A percentile compares a stretch with the other conserved stretches of the same genome.
phyloP scores from a whole-genome alignment of 2,888 invertebrate species.

The Acrobasis suavella region DNA sequence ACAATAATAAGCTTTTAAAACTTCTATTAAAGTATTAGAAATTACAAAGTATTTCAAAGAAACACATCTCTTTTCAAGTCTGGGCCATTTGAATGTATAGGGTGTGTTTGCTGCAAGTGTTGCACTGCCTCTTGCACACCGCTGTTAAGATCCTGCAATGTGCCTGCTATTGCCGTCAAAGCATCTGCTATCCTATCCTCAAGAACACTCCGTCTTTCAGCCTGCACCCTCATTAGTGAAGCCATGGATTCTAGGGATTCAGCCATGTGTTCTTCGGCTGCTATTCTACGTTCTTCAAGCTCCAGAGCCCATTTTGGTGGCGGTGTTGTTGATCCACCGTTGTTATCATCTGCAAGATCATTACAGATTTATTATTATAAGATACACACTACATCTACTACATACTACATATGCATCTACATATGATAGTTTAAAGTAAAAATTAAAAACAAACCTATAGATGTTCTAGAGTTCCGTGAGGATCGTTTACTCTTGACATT shows the following conservation, averaged over 20 bases:
- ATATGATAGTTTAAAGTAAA: too few relatives aligned
- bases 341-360: constrained; percentile 51
- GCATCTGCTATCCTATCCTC: constrained; percentile 62
- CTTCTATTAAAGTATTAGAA: too few relatives aligned
- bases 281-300: constrained; percentile 64
- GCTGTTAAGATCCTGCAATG: constrained; percentile 62
- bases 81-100: constrained; percentile 45
- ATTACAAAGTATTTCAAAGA: constrained; percentile 25
- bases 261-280: constrained; percentile 68
- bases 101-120: constrained; percentile 48
- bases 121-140: constrained; percentile 61
- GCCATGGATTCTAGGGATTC: constrained; percentile 64
- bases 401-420: too few relatives aligned
- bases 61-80: constrained; percentile 54
- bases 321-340: constrained; percentile 44
- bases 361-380: too few relatives aligned
- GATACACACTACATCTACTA: too few relatives aligned
- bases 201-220: constrained; percentile 53
- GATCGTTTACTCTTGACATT: constrained; percentile 30
- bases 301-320: constrained; percentile 71
- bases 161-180: constrained; percentile 57
- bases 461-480: constrained; percentile 24
- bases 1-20: too few relatives aligned
- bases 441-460: constrained; percentile 30
- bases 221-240: constrained; percentile 54